Conservation (phyloP, 2,113 vertebrate genomes). For the Tragelaphus scriptus region DNA sequence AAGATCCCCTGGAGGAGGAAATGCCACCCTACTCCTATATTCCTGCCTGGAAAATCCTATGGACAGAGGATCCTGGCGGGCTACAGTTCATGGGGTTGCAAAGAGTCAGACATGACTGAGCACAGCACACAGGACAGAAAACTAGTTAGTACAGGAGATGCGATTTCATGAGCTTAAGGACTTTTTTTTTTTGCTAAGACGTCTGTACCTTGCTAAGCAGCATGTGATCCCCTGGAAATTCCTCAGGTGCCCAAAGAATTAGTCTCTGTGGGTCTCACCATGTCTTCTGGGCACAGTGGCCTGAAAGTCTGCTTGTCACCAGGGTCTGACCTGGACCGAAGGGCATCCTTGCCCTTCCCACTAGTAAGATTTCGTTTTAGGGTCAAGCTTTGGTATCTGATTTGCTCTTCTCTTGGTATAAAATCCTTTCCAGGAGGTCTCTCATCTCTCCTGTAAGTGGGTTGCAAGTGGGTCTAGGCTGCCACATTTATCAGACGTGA, state of each 20-base stretch:
- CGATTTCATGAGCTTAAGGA: neutral
- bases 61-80: neutral
- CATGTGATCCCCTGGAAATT: neutral
- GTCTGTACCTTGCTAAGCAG: neutral
- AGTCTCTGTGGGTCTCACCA: neutral
- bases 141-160: neutral
- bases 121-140: neutral
- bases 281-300: neutral
- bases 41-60: neutral
- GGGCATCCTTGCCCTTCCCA: neutral
- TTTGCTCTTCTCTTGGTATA: neutral
- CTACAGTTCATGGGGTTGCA: neutral
- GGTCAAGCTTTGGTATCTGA: neutral
- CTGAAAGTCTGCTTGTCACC: neutral
- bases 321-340: neutral
- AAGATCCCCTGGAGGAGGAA: neutral
- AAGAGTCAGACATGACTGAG: neutral
- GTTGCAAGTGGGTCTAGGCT: neutral
- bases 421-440: neutral
- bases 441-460: neutral
- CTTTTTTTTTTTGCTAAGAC: neutral
- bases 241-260: neutral
- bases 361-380: neutral
- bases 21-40: neutral
- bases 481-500: neutral